Evolutionary conservation across 2,113 vertebrate genomes (phyloP), one percentile per base, ranked within the genome.

Genomic region (Nipponia nippon): DNA sequence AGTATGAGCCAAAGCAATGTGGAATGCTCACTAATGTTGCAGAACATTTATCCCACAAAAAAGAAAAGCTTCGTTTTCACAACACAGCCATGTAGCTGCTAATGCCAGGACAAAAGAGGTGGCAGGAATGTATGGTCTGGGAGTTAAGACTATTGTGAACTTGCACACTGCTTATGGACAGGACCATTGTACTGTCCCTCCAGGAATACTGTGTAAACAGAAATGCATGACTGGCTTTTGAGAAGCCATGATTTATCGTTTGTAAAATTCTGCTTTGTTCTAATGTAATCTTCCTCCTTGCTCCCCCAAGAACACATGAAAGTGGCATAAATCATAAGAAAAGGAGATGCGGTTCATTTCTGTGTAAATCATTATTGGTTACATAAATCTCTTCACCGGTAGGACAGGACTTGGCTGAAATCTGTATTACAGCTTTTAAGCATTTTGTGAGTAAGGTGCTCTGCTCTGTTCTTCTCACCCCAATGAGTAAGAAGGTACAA

Each of bases 141-240:
- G 44, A 72, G n/a, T 14, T 52, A 61, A 86, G 66, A 69, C 67
- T 56, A 67, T 65, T 93, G 87, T 95, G 83, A 92, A 42, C 20
- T 18, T 47, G 38, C 44, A 76, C 47, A 72, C 47, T 83, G 52
- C 47, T 46, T 83, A 70, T 1, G 36, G 71, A 70, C 40, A 77
- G 17, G 22, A 25, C 36, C 47, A 79, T 87, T 96, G 71, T 89
- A 59, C 61, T 50, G 22, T 63, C 84, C 67, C 75, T 50, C 62
- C 71, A 94, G 87, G 82, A 94, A 90, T 62, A 77, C 65, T 90
- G 21, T 80, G 58, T 58, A 90, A 94, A 94, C 75, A 94, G 89
- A 83, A 91, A 87, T n/a, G 84, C 82, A 73, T 55, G 82, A 83
- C 58, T 77, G 66, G 49, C 66, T 88, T 85, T 87, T 62, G 75